Percentiles rank a stretch among this genome's conserved stretches.
Conservation (phyloP, 2,113 vertebrate species). For the Sisor rabdophorus region DNA sequence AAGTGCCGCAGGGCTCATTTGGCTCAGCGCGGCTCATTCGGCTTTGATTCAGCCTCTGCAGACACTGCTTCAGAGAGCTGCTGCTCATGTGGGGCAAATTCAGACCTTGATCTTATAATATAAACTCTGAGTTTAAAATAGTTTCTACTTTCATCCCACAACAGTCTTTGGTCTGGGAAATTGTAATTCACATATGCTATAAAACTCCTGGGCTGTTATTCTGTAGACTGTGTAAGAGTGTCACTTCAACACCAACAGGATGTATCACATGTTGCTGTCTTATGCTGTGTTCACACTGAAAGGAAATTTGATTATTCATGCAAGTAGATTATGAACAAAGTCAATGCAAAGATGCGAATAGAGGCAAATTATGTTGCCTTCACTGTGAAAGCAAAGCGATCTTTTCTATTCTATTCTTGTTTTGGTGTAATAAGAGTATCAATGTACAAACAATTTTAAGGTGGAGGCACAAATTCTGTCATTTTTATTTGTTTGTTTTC, state of each 20-base stretch:
- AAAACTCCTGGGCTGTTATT: background rate
- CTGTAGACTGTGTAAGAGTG: background rate
- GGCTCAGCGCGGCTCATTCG: constrained; percentile 6
- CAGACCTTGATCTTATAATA: constrained; percentile 34
- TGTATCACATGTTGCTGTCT: background rate
- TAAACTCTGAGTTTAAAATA: background rate
- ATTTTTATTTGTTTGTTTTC: no score
- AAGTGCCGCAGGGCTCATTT: constrained; percentile 56
- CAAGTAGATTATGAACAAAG: no score
- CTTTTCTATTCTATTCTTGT: no score
- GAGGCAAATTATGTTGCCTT: no score
- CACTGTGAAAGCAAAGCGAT: no score
- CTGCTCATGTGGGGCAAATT: constrained; percentile 19
- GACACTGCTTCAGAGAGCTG: constrained; percentile 2
- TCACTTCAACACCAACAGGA: background rate
- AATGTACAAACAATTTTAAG: no score
- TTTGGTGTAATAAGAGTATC: no score
- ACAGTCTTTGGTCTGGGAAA: constrained; percentile 6
- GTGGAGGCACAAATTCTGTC: no score
- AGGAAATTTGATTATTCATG: no score
- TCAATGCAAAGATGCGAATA: no score
- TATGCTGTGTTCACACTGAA: no score
- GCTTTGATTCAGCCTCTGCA: constrained; percentile 10
- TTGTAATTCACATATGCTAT: background rate
- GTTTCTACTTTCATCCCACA: constrained; percentile 12